phyloP scores from a whole-genome alignment of 2,113 vertebrate species.

The Sylvietta virens region DNA sequence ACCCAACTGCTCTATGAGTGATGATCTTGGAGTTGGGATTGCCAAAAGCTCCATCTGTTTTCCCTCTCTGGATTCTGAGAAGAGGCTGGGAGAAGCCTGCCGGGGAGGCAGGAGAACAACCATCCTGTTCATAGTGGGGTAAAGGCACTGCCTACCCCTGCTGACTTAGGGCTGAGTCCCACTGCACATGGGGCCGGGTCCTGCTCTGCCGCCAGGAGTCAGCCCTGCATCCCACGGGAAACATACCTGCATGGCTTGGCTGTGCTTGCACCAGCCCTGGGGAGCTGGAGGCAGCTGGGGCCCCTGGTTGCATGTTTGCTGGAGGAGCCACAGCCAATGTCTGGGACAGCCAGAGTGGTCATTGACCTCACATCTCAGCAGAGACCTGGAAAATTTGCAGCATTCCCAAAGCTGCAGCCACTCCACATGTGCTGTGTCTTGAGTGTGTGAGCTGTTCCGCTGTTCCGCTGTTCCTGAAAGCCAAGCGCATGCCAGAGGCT shows the following conservation, averaged over 20 bases:
- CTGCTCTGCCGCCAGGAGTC: not conserved
- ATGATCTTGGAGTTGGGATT: not conserved
- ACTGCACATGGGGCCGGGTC: too few species aligned
- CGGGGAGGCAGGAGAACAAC: not conserved
- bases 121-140: not conserved
- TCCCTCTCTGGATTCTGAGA: not conserved
- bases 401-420: not conserved
- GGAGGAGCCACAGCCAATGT: not conserved
- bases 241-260: not conserved
- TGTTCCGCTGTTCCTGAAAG: not conserved
- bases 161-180: not conserved
- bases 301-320: not conserved
- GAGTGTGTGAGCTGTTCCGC: not conserved
- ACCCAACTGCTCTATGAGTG: slow-evolving; percentile 7
- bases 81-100: not conserved
- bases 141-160: not conserved
- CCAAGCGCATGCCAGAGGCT: not conserved
- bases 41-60: slow-evolving; percentile 68
- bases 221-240: fast-evolving
- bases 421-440: not conserved
- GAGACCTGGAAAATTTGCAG: not conserved
- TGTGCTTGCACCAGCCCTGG: not conserved
- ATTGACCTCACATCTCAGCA: not conserved
- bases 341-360: not conserved
- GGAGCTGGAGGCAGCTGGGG: not conserved